A percentile compares a stretch with the other conserved stretches of the same genome.
These are phyloP conservation scores for Ditylenchus weischeri DNA, from an alignment of 2,888 invertebrate species.

Conservation along the genomic window DNA sequence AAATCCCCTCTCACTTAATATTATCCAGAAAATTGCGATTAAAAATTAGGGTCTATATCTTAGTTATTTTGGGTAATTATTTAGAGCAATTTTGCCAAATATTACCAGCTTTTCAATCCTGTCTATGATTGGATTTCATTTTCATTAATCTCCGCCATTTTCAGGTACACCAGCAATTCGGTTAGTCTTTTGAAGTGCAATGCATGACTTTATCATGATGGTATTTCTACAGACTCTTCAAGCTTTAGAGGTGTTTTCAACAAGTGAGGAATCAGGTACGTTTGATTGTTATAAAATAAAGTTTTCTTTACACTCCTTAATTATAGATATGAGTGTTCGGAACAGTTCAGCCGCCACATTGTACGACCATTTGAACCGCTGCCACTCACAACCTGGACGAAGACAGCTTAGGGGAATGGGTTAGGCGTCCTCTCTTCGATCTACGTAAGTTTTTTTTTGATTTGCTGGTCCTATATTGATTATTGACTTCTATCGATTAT, in stretches of 20 bases:
- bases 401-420: slow-evolving; percentile 50
- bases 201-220: not conserved
- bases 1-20: no score
- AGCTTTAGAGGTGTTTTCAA: slow-evolving; percentile 48
- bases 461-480: no score
- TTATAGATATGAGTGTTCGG: slow-evolving; percentile 9
- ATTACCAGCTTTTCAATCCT: no score
- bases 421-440: slow-evolving; percentile 51
- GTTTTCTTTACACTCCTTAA: not conserved
- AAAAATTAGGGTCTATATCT: no score
- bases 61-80: no score
- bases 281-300: not conserved
- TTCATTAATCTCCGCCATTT: no score
- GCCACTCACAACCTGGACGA: slow-evolving; percentile 49
- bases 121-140: no score
- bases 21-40: no score
- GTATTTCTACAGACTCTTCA: slow-evolving; percentile 29
- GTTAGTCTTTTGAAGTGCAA: slow-evolving; percentile 14
- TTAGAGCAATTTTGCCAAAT: no score
- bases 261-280: slow-evolving; percentile 8
- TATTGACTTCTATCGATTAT: no score
- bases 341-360: slow-evolving; percentile 39
- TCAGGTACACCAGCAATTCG: slow-evolving; percentile 19
- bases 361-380: slow-evolving; percentile 50
- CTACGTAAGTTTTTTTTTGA: slow-evolving; percentile 20